Base-by-base conservation (phyloP, 2,888 invertebrate species). In the Sphaerophoria taeniata region DNA sequence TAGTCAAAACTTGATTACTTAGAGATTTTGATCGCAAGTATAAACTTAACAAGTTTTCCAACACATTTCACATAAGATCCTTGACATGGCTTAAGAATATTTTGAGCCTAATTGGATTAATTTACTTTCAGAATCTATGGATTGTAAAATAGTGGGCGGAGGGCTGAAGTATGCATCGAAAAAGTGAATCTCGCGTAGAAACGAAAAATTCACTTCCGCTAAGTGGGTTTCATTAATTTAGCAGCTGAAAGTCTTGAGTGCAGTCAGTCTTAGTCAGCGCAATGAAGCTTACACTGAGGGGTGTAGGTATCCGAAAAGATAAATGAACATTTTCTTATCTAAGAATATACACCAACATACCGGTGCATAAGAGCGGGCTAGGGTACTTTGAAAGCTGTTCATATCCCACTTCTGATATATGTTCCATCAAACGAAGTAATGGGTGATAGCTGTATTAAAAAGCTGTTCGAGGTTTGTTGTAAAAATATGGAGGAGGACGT, bases 71-170 rank as follows among this genome's bases (percentile, higher is more conserved):
- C 58, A 79, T 61, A 72, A 80, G 75, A 85, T 56, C 72, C 69
- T 70, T 65, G 6, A 45, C 33, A 71, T 65, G 71, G 70, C n/a
- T 73, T 60, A 58, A 74, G 60, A 61, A 75, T 75, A 75, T 75
- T 84, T 84, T 72, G 71, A 75, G 80, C 85, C 85, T 85, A 85
- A 85, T 85, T 85, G 85, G 76, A 85, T 85, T 85, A 81, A 80
- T 81, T 85, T 76, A 71, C 65, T 75, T 69, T 58, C 51, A 76
- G 55, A 47, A 45, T 45, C n/a, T 47, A 24, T 2, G 43, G 12
- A 31, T 63, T 11, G 7, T 12, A 6, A 24, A 14, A n/a, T 12
- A 12, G 4, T 5, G 39, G 39, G 9, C 2, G 49, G 49, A 51
- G 33, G 14, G 14, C 12, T 39, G n/a, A 9, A 33, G 39, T 24